Base-by-base conservation (phyloP, 2,888 invertebrate genomes). In the Agrenia bidenticulata region DNA sequence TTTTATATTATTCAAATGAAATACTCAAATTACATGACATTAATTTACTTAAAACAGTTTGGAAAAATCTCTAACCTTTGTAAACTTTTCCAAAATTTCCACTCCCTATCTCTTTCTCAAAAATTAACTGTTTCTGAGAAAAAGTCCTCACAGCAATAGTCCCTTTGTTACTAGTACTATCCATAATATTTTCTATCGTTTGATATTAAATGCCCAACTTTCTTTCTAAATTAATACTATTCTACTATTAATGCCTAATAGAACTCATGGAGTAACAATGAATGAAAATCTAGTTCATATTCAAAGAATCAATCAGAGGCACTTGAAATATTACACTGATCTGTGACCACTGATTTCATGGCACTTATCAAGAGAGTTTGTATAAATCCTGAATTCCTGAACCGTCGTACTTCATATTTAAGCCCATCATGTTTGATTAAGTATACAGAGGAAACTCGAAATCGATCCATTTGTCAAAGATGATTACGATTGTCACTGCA, bases 11-110 rank as follows among this genome's bases (percentile, higher is more conserved):
- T n/a, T n/a, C n/a, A n/a, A n/a, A n/a, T n/a, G n/a, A n/a, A n/a
- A n/a, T 39, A 39, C 13, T 39, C 37, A 26, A n/a, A 21, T 1
- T 37, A 15, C 51, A 63, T 32, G 13, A 24, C 19, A 19, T 11
- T n/a, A n/a, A n/a, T n/a, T n/a, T n/a, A n/a, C n/a, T n/a, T n/a
- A n/a, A n/a, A n/a, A n/a, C n/a, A 19, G 45, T 60, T 58, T 53
- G 4, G 26, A 17, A 37, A 9, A n/a, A 15, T 21, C n/a, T n/a
- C n/a, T 9, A 21, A 66, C 68, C 72, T 63, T 64, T 55, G 26
- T 49, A 69, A 50, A 72, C 72, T 61, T 67, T 69, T 2, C 72
- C 72, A 51, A 72, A 72, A 21, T 61, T 62, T 1, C 72, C 72
- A 55, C 62, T 57, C 13, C 71, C 71, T 37, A 71, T 51, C 61